phyloP scores from a whole-genome alignment of 2,113 vertebrate genomes.

The Chaetodon trifascialis region DNA sequence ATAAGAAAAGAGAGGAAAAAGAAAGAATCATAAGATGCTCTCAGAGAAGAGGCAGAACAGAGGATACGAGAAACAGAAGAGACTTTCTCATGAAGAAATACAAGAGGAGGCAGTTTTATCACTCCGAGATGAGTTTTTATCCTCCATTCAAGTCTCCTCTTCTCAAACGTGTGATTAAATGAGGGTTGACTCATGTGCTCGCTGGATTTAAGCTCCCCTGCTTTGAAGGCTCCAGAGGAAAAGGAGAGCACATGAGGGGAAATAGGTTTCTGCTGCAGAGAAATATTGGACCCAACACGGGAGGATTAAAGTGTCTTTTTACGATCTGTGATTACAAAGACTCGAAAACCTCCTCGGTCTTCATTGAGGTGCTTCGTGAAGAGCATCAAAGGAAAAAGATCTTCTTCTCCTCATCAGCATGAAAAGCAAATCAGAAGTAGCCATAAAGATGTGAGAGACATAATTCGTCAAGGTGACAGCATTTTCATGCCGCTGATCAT shows the following conservation, averaged over 20 bases:
- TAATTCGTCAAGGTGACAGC: not conserved
- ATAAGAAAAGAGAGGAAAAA: not conserved
- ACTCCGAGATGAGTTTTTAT: not conserved
- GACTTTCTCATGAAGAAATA: not conserved
- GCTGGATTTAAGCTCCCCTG: not conserved
- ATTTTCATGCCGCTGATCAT: not conserved
- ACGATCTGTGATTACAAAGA: conserved; percentile 2
- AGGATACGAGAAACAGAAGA: not conserved
- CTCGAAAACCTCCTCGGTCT: too few relatives aligned
- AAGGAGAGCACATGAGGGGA: not conserved
- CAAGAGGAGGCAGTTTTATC: not conserved
- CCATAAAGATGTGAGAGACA: not conserved
- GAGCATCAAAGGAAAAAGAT: not conserved
- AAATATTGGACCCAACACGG: not conserved
- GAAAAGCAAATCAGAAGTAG: not conserved
- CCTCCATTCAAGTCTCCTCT: not conserved
- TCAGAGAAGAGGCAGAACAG: not conserved
- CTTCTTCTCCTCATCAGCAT: not conserved
- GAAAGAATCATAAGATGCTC: not conserved
- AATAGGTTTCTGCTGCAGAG: not conserved
- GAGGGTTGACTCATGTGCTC: not conserved
- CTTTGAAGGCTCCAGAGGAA: not conserved
- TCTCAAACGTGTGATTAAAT: not conserved
- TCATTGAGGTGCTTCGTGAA: not conserved
- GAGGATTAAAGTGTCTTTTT: not conserved